phyloP scores from a whole-genome alignment of 2,113 vertebrate genomes.

The Lepisosteus osseus region DNA sequence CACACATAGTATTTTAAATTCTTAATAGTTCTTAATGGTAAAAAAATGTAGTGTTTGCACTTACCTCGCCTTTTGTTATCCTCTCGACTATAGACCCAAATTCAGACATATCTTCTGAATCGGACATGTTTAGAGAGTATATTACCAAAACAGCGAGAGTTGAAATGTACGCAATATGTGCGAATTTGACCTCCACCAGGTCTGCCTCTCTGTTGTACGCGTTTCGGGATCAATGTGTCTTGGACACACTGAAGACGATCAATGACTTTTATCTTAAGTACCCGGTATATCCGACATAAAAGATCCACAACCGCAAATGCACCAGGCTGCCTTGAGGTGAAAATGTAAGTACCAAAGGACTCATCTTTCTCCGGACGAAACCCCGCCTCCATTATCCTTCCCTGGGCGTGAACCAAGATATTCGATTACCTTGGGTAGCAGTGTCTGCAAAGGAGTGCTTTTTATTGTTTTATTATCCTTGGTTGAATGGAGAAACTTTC shows the following conservation, averaged over 20 bases:
- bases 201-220: background rate
- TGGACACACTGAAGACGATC: background rate
- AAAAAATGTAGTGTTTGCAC: conserved; percentile 27
- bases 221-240: rapidly evolving
- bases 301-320: conserved; percentile 31
- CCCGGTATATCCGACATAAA: background rate
- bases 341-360: conserved; percentile 42
- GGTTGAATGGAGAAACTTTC: no score
- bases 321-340: conserved; percentile 38
- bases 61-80: conserved; percentile 80
- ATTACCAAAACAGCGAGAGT: background rate
- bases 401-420: conserved; percentile 29
- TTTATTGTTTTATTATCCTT: no score
- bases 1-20: no score
- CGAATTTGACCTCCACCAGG: background rate
- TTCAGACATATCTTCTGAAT: conserved; percentile 62
- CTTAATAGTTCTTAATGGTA: background rate
- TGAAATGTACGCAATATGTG: background rate
- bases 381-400: conserved; percentile 57
- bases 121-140: conserved; percentile 63
- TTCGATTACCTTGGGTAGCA: no score
- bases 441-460: no score
- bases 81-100: conserved; percentile 83
- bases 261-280: background rate
- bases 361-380: conserved; percentile 43